Evolutionary conservation across 2,888 invertebrate genomes (phyloP).

Genomic region (Hoplodrina blanda): DNA sequence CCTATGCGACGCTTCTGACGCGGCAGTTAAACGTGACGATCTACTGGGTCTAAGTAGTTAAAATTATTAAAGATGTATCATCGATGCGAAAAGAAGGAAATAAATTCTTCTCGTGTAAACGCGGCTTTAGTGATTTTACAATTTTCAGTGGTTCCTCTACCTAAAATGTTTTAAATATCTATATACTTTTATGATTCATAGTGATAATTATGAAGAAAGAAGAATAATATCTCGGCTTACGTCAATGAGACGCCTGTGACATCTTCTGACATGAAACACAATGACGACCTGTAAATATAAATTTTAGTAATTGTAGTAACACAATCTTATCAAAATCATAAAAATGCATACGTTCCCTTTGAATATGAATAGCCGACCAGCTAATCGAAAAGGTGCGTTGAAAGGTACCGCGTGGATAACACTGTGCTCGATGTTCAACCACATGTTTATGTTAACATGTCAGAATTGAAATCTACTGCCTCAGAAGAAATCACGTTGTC

Average conservation of each 20-base stretch:
- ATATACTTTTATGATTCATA: background rate
- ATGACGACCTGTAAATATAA: conserved; percentile 68
- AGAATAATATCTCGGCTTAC: conserved; percentile 9
- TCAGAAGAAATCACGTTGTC: conserved; percentile 87
- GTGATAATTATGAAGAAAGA: conserved; percentile 48
- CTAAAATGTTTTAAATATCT: background rate
- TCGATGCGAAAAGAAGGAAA: no score
- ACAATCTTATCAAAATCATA: conserved; percentile 58
- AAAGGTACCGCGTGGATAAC: conserved; percentile 63
- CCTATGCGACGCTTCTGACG: no score
- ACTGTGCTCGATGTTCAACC: conserved; percentile 70
- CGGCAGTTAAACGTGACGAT: no score
- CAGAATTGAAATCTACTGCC: conserved; percentile 83
- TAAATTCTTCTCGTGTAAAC: background rate
- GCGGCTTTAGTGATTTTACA: background rate
- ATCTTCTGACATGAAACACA: conserved; percentile 65
- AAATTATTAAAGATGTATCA: no score
- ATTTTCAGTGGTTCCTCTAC: conserved; percentile 15
- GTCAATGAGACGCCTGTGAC: conserved; percentile 55
- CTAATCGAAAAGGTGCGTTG: conserved; percentile 64
- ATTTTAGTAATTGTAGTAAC: conserved; percentile 52
- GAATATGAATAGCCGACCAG: conserved; percentile 69
- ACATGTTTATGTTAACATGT: conserved; percentile 81
- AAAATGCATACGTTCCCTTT: conserved; percentile 79
- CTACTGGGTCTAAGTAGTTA: no score